Evolutionary conservation across 1,140 invertebrate genomes (phyloP), one percentile per base, ranked within the genome.

Genomic region (Babylonia areolata): DNA sequence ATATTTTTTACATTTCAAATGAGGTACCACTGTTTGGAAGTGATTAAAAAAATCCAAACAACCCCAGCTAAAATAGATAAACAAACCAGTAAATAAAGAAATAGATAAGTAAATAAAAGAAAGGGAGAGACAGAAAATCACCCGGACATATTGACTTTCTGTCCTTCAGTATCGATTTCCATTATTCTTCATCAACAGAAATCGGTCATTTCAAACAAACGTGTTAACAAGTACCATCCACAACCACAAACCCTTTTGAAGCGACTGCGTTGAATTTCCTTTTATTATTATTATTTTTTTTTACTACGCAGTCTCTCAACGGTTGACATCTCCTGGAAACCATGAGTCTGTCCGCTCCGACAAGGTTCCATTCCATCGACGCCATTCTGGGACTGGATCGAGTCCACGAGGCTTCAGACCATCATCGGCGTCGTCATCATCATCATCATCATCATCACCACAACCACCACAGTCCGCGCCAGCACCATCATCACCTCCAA

Each of bases 341-440:
- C 20, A 85, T 80, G 75, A 85, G 58, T 58, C 17, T 78, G 46
- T 77, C 84, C 15, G 46, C 84, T 12, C 46, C 87, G 6, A 85
- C 85, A 1, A n/a, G 80, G 11, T 84, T 88, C 42, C 87, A 88
- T 80, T 86, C 85, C 84, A 88, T 88, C 17, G 87, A 88, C 33
- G 87, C 87, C 51, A 79, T 88, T 9, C 39, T 88, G 28, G 87
- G 87, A 42, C 69, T 88, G 35, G 39, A 69, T 69, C 71, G 82
- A 23, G 69, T 42, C 35, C n/a, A 12, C n/a, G 82, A 84, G 23
- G 37, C 33, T 11, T 15, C 28, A 35, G n/a, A 9, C 31, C 81
- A 69, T 64, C 81, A 82, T 69, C 46, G 28, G 0, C 81, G 33
- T 2, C 40, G n/a, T 75, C 54, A 75, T 37, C 64, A 11, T 42